Base-by-base conservation (phyloP, 1,140 invertebrate genomes). In the Philaenus spumarius region DNA sequence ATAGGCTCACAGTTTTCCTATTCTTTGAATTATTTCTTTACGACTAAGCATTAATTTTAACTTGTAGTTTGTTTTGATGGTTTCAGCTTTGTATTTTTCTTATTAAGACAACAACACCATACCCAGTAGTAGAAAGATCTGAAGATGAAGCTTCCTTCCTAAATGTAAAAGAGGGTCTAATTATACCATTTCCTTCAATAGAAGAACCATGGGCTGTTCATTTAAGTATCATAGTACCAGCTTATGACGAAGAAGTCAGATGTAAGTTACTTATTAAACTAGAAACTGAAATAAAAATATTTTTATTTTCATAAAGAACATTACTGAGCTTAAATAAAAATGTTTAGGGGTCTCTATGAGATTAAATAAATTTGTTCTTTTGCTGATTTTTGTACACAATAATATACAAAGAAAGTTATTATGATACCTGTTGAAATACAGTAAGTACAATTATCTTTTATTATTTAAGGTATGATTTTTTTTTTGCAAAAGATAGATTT, bases 231-330 rank as follows among this genome's bases (percentile, higher is more conserved):
- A 82, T 98, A 65, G 81, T 98, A 61, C 95, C 95, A 66, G 94
- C 95, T n/a, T 98, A 94, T 68, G 93, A 97, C 82, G 95, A 98
- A 78, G 87, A 96, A 75, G 68, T 82, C 62, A 81, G 95, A 78
- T 80, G 93, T 95, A 83, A 82, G 83, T 77, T 58, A 58, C 55
- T 55, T 62, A n/a, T 11, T 17, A 45, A 22, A 37, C 47, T 46
- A 35, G 17, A 6, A 17, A 37, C 15, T 11, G 7, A 22, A 19
- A 11, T 7, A 58, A 55, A 19, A 39, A 55, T 39, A 26, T 63
- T 39, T 59, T 62, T 42, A 54, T 57, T 63, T 60, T 15, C 45
- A 60, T 39, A 60, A 37, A 59, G 56, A 35, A 52, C 59, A 51
- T 47, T 48, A 22, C 9, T 42, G n/a, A 54, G 11, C 22, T 17